Evolutionary conservation across 2,797 vertebrate species (phyloP).

Genomic region (Onychomys leucogaster): DNA sequence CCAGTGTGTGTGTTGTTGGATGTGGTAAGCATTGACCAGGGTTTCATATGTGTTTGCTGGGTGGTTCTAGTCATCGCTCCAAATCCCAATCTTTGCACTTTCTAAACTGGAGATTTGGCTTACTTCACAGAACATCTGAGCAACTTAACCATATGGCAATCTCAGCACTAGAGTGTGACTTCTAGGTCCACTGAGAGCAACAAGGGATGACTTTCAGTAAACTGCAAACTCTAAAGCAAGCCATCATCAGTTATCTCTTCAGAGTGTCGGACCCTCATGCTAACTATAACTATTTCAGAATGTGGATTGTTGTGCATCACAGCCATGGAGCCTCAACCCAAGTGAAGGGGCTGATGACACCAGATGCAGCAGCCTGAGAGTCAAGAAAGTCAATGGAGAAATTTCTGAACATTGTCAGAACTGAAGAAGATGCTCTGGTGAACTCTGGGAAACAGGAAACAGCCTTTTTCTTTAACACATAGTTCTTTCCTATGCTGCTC

Average conservation of each 20-base stretch:
- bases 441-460: not conserved
- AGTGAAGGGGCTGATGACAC: not conserved
- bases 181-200: not conserved
- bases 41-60: no score
- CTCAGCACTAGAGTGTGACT: not conserved
- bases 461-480: not conserved
- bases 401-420: not conserved
- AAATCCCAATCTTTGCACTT: not conserved
- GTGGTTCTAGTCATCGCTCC: not conserved
- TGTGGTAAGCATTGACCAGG: not conserved
- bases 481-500: not conserved
- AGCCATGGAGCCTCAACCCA: not conserved
- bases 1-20: not conserved
- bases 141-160: not conserved
- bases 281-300: no score
- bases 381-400: not conserved
- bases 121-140: not conserved
- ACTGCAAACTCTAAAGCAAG: not conserved
- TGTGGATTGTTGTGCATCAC: not conserved
- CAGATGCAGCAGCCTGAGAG: not conserved
- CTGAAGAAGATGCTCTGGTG: not conserved
- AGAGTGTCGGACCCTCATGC: not conserved
- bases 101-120: not conserved
- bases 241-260: not conserved
- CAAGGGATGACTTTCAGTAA: not conserved